Base-by-base conservation (phyloP, 2,797 vertebrate species). In the Coregonus ussuriensis region DNA sequence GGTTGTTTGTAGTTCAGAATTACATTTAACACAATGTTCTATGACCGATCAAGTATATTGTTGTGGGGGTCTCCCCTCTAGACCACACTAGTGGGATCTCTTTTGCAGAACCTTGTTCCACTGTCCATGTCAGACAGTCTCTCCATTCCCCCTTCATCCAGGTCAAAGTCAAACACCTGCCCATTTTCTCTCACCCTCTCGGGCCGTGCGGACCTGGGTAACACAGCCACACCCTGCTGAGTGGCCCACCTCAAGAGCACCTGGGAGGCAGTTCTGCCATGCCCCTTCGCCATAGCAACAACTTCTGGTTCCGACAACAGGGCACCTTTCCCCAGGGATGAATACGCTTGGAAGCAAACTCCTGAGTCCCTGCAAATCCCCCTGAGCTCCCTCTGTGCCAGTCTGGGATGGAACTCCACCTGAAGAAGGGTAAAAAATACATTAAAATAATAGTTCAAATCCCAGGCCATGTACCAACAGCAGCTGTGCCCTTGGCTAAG, bases 291-390 rank as follows among this genome's bases (percentile, higher is more conserved):
- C 3, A 18, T 21, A 29, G 41, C 74, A 37, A 16, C 41, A 25
- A 93, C 83, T 29, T 79, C 80, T 0, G 77, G 75, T 29, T 87
- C 80, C 21, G 51, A 18, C 31, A 93, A 53, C 14, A 93, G 79
- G 4, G 76, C 62, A 2, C 91, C 92, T 7, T 85, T 86, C 16
- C 91, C 91, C 21, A 93, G 76, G 1, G 90, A 92, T 6, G 89
- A 92, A 62, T 93, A 93, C 0, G 92, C 92, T 71, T 93, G 92
- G 3, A 93, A 83, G 54, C 89, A 85, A 72, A 93, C 76, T 0
- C 79, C 86, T 7, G 78, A 71, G 14, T 81, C 74, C 35, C 7
- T 51, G 41, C 91, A 92, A 63, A 21, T 77, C 9, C 65, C 16
- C 31, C 86, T 77, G 11, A 93, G 83, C 33, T 83, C 77, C 0